Evolutionary conservation across 2,113 vertebrate species (phyloP).

Genomic region (Peromyscus californicus): DNA sequence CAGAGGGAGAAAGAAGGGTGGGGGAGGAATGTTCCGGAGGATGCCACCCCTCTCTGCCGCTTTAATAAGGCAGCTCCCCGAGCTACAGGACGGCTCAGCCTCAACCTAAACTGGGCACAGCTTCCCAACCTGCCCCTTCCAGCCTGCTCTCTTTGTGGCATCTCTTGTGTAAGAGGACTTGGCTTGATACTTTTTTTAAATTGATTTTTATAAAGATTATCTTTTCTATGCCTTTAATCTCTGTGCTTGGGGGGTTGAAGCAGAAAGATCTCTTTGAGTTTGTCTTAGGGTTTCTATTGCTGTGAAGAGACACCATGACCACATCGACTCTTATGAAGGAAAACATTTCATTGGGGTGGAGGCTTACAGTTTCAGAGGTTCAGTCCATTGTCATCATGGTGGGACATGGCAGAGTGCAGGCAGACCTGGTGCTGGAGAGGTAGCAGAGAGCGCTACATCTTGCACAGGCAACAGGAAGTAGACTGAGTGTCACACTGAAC

Average conservation of each 20-base stretch:
- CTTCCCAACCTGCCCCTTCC: background rate
- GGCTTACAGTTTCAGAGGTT: no score
- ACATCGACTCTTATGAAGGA: no score
- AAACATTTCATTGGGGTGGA: no score
- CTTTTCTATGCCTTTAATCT: background rate
- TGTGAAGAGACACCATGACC: no score
- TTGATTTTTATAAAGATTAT: background rate
- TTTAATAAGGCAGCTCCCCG: background rate
- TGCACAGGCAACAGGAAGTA: no score
- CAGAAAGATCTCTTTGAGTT: background rate
- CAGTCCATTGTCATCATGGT: no score
- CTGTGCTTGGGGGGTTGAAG: background rate
- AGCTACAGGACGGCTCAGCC: background rate
- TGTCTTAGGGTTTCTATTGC: no score
- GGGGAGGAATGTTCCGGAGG: rapidly evolving
- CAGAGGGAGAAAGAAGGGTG: background rate
- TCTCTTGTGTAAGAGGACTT: background rate
- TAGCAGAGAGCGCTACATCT: no score
- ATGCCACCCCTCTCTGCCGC: background rate
- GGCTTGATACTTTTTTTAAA: background rate
- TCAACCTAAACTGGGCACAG: background rate
- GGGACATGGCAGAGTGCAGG: no score
- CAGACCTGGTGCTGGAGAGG: no score
- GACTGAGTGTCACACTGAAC: no score
- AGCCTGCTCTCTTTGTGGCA: background rate